A percentile compares a stretch with the other conserved stretches of the same genome.
phyloP scores from a whole-genome alignment of 37 sponge, comb jelly and placozoan species.

The Mnemiopsis leidyi region DNA sequence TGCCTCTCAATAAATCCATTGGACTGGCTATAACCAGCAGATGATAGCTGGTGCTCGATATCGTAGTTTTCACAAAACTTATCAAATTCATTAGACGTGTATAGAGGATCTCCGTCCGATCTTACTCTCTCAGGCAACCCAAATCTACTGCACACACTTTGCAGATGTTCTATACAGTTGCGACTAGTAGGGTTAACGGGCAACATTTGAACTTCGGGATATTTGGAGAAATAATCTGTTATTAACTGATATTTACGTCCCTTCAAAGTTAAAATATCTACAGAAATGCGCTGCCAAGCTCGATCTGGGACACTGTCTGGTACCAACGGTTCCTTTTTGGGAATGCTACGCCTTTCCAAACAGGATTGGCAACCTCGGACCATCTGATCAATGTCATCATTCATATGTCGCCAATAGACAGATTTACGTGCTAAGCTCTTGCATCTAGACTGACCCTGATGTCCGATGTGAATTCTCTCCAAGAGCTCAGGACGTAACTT shows the following conservation, averaged over 20 bases:
- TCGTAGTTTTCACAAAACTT: background rate
- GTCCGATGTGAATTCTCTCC: background rate
- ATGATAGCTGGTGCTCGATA: background rate
- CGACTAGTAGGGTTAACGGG: background rate
- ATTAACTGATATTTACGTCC: background rate
- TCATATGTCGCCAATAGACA: background rate
- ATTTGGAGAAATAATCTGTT: constrained; percentile 23
- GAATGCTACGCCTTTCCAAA: background rate
- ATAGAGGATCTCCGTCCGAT: background rate
- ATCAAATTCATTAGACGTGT: background rate
- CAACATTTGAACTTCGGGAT: background rate
- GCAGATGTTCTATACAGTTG: background rate
- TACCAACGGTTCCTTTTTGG: background rate
- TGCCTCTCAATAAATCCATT: background rate
- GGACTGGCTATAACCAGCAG: background rate
- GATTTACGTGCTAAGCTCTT: background rate
- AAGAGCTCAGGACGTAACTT: background rate
- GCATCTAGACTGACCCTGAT: background rate
- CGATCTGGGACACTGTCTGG: background rate
- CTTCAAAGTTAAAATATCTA: background rate
- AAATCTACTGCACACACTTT: background rate
- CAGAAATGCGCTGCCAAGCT: background rate
- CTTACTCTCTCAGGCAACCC: background rate
- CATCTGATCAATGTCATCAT: background rate
- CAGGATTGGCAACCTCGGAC: background rate